Evolutionary conservation across 2,113 vertebrate genomes (phyloP).

Genomic region (Xerus inauris): DNA sequence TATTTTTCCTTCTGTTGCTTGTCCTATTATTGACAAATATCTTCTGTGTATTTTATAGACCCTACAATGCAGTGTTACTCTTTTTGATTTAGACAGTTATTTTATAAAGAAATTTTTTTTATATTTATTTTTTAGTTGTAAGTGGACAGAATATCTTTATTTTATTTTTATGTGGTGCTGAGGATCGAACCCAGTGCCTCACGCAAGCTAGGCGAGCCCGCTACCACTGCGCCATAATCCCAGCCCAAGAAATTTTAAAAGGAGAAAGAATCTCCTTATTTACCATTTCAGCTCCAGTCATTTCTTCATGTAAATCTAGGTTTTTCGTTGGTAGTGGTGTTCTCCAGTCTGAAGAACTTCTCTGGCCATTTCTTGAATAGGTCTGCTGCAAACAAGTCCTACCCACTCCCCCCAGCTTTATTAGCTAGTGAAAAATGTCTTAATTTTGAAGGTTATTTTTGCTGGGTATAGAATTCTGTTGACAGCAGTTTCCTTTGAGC

Average conservation of each 20-base stretch:
- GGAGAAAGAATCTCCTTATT: neutral
- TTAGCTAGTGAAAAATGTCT: neutral
- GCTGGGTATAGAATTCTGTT: neutral
- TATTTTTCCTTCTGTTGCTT: neutral
- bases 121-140: no score
- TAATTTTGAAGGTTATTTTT: neutral
- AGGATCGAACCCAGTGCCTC: no score
- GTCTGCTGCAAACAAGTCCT: rapidly evolving
- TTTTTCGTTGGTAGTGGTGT: neutral
- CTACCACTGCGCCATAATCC: no score
- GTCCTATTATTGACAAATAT: no score
- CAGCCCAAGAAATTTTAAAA: neutral
- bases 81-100: neutral
- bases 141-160: no score
- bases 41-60: neutral
- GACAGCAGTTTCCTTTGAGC: neutral
- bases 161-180: no score
- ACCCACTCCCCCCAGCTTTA: neutral
- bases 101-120: neutral
- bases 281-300: neutral
- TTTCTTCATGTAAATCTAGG: neutral
- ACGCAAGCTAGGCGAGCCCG: no score
- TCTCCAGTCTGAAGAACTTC: neutral
- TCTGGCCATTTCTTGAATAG: neutral
- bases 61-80: neutral